Percentiles rank a stretch among this genome's conserved stretches.
These are phyloP conservation scores for Zygothrica quintamaculata DNA, from an alignment of 2,888 invertebrate genomes.

Conservation along the genomic window DNA sequence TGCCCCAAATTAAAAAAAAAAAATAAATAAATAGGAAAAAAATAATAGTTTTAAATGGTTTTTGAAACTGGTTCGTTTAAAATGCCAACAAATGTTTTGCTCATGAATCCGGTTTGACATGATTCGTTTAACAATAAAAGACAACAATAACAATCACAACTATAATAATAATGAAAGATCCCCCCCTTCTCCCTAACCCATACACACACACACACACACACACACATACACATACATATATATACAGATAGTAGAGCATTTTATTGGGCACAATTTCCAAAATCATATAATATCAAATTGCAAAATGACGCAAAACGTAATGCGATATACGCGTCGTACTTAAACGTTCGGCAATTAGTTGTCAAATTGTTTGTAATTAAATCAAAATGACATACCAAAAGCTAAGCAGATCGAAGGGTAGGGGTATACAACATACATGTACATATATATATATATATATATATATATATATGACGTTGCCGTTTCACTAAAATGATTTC, in stretches of 20 bases:
- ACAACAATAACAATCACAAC: slow-evolving; percentile 2
- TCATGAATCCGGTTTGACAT: slow-evolving; percentile 74
- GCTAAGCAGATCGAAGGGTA: not conserved
- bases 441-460: not conserved
- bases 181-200: no score
- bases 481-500: slow-evolving; percentile 73
- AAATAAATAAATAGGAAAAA: no score
- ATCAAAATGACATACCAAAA: slow-evolving; percentile 74
- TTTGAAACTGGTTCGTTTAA: slow-evolving; percentile 53
- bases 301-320: slow-evolving; percentile 77
- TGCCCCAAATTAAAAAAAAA: no score
- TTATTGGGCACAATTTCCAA: slow-evolving; percentile 70
- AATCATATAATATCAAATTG: slow-evolving; percentile 72
- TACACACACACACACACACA: no score
- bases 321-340: slow-evolving; percentile 67
- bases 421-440: not conserved
- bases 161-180: slow-evolving; percentile 20
- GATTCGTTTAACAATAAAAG: slow-evolving; percentile 58
- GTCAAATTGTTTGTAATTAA: slow-evolving; percentile 81
- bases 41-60: slow-evolving; percentile 58
- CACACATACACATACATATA: no score
- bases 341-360: slow-evolving; percentile 78
- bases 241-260: slow-evolving; percentile 40
- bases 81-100: slow-evolving; percentile 45
- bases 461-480: slow-evolving; percentile 59